Evolutionary conservation across 2,888 invertebrate species (phyloP).

Genomic region (Homarus gammarus): DNA sequence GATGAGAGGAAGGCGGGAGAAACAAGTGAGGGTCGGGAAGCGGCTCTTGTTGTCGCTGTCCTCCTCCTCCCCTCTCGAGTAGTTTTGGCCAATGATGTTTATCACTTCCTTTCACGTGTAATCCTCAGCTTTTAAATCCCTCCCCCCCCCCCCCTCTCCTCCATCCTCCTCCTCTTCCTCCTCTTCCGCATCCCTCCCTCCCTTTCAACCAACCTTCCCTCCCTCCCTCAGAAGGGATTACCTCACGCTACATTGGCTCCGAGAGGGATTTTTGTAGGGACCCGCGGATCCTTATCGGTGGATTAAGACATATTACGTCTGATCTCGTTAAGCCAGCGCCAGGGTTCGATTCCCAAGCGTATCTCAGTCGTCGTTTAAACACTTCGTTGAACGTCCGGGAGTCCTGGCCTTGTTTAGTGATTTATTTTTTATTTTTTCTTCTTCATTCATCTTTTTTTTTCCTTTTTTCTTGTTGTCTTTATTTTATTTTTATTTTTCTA

Average conservation of each 20-base stretch:
- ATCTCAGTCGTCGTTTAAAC: no score
- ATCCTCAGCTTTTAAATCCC: neutral
- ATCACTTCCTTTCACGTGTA: neutral
- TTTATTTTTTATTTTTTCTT: no score
- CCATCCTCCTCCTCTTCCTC: neutral
- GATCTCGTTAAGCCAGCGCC: constrained; percentile 6
- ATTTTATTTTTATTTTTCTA: no score
- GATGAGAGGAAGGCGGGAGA: neutral
- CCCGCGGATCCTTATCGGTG: constrained; percentile 14
- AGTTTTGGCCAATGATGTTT: neutral
- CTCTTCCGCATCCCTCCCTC: no score
- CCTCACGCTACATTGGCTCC: neutral
- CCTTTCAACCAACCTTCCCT: no score
- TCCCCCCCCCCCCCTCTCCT: neutral
- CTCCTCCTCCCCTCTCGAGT: neutral
- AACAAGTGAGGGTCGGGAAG: neutral
- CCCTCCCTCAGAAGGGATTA: constrained; percentile 29
- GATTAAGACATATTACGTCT: constrained; percentile 5
- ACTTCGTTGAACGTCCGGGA: no score
- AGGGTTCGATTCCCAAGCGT: neutral
- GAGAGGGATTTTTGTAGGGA: constrained; percentile 19
- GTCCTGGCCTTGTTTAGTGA: no score
- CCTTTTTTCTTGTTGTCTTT: no score
- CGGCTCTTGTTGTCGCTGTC: neutral
- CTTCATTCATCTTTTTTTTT: no score